Base-by-base conservation (phyloP, 1,140 invertebrate species). In the Neodiprion virginianus region DNA sequence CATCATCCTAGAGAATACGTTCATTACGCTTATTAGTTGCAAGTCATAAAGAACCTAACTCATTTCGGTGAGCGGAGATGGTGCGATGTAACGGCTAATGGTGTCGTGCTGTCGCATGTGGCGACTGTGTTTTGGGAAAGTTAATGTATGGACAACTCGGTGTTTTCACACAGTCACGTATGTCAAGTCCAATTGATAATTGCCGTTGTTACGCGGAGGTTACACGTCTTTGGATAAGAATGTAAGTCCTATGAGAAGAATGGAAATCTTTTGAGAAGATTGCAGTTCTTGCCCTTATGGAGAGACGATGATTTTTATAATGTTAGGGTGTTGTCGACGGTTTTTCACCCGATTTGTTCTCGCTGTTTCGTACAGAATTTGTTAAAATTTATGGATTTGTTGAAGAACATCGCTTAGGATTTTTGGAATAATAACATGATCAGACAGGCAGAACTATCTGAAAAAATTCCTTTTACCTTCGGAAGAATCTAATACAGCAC, bases 401-500 rank as follows among this genome's bases (percentile, higher is more conserved):
- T 1, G 17, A 21, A 21, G 17, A 21, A 21, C 17, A 21, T 21
- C 17, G 17, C 17, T 69, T 47, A 40, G 48, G 40, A 69, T 23
- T 40, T 28, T 69, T 28, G 7, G 10, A 69, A 69, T 69, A 69
- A 28, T 69, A 69, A 69, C 50, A 69, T 9, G 28, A 69, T 47
- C 69, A 69, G 10, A 23, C 17, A 28, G 69, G 69, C 69, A 40
- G 69, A 69, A 17, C 69, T 14, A 48, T 69, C 23, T 40, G 50
- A 69, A 69, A 40, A 69, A 69, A 14, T 23, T 23, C n/a, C 23
- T 47, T 47, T 69, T n/a, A 69, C 50, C 50, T 69, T 28, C 69
- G 50, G 69, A 69, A 69, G 69, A 69, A 69, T 40, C 10, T 7
- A 69, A 69, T 69, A 69, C 23, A 69, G 23, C 69, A 69, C 69